phyloP scores from a whole-genome alignment of 2,888 invertebrate species.

The Sicus ferrugineus region DNA sequence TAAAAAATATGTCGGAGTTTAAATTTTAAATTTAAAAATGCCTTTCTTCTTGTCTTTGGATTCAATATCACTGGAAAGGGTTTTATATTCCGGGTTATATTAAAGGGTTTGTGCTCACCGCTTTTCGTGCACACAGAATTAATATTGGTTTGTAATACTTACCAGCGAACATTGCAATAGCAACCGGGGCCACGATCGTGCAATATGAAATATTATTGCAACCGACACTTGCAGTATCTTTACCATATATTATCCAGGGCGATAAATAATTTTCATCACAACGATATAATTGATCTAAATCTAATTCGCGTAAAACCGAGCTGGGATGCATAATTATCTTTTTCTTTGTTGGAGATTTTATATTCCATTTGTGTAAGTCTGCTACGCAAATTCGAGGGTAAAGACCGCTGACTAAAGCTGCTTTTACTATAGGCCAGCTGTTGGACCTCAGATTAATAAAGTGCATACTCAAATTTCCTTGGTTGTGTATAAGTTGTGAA shows the following conservation, averaged over 20 bases:
- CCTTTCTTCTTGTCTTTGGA: no score
- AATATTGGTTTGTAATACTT: no score
- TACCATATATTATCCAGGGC: constrained; percentile 82
- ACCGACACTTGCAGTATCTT: constrained; percentile 72
- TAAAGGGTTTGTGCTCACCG: no score
- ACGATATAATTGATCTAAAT: constrained; percentile 33
- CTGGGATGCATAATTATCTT: constrained; percentile 62
- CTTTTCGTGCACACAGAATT: no score
- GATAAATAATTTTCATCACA: constrained; percentile 66
- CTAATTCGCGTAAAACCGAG: constrained; percentile 65
- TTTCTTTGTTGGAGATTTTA: constrained; percentile 69
- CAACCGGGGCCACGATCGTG: constrained; percentile 81
- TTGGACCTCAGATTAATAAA: constrained; percentile 86
- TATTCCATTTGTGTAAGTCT: constrained; percentile 69
- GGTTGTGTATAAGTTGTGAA: constrained; percentile 67
- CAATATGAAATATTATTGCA: constrained; percentile 75
- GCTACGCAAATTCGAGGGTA: constrained; percentile 86
- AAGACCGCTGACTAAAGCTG: constrained; percentile 84
- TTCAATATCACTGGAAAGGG: no score
- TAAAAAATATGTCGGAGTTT: no score
- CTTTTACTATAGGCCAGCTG: constrained; percentile 92
- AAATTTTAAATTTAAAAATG: no score
- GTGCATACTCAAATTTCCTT: constrained; percentile 76
- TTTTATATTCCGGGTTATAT: no score
- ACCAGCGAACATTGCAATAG: constrained; percentile 74